A percentile compares a stretch with the other conserved stretches of the same genome.
These are phyloP conservation scores for Axea sp. DNA, from an alignment of 2,888 invertebrate species.

Conservation along the genomic window DNA sequence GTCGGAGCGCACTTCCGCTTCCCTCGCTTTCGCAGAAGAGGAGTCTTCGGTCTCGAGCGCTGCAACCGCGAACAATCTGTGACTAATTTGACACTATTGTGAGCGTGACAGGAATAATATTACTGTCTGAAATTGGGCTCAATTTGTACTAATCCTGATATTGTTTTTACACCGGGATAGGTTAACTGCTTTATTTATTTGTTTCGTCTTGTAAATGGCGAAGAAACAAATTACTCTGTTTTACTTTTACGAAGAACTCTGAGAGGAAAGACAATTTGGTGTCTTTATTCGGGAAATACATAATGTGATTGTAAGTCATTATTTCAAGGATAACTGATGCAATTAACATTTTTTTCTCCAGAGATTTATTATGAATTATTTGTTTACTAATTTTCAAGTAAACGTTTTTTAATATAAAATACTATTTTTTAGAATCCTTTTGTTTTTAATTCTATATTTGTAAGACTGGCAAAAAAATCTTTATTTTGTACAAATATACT, in stretches of 20 bases:
- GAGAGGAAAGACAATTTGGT: background rate
- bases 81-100: conserved; percentile 60
- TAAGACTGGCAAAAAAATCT: too few relatives aligned
- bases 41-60: conserved; percentile 41
- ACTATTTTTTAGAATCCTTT: too few relatives aligned
- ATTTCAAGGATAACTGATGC: too few relatives aligned
- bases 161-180: conserved; percentile 12
- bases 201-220: conserved; percentile 15
- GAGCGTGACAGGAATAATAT: conserved; percentile 56
- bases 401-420: too few relatives aligned
- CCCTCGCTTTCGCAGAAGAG: conserved; percentile 22
- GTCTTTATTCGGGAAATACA: conserved; percentile 3
- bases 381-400: too few relatives aligned
- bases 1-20: conserved; percentile 53
- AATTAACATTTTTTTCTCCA: too few relatives aligned
- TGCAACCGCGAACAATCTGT: conserved; percentile 60
- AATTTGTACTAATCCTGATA: conserved; percentile 44
- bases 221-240: conserved; percentile 19
- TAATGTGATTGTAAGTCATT: background rate
- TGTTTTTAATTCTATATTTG: too few relatives aligned
- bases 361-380: too few relatives aligned
- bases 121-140: conserved; percentile 36
- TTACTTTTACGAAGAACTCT: background rate
- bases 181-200: conserved; percentile 19
- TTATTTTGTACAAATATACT: too few relatives aligned